Evolutionary conservation across 2,113 vertebrate species (phyloP), one percentile per base, ranked within the genome.

Genomic region (Eulemur macaco): DNA sequence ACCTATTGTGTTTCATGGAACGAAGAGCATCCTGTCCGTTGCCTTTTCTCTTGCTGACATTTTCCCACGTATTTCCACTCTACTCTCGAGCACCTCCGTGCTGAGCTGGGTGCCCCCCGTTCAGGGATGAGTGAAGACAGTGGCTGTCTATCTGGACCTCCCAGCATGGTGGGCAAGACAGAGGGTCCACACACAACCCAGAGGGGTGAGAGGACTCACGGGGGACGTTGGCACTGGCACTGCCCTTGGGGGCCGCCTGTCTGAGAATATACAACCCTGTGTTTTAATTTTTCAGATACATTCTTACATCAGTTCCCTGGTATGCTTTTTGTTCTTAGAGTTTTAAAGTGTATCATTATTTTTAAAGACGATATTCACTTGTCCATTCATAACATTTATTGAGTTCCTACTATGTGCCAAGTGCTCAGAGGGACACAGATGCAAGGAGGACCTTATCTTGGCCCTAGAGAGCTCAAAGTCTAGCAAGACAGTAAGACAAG

Each of bases 191-290:
- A 34, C 7, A 78, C 29, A 39, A 10, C 31, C 27, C 11, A 1
- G 29, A 9, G 3, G 25, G 31, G 37, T 3, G 1, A 29, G 34
- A 8, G 56, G 6, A 21, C 39, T 29, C 45, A 20, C 27, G 10
- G 9, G 56, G 20, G 42, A 11, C 7, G 0, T 8, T 3, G 6
- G 23, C 0, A 0, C 15, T 39, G 45, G 8, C 3, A 8, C 29
- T 27, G 64, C 27, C 37, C 2, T 13, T 63, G 54, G 54, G 66
- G 50, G 31, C 0, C 14, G 42, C 37, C 58, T 34, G 3, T 64
- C 31, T 29, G 60, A 82, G 68, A 52, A 54, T 6, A 42, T 18
- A 21, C 34, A 42, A 7, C 37, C 64, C 27, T 58, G 47, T 34
- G 58, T 52, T 50, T 71, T 18, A 50, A 37, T 31, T 86, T 73